A percentile compares a stretch with the other conserved stretches of the same genome.
phyloP scores from a whole-genome alignment of 2,113 vertebrate species.

The Lepus europaeus region DNA sequence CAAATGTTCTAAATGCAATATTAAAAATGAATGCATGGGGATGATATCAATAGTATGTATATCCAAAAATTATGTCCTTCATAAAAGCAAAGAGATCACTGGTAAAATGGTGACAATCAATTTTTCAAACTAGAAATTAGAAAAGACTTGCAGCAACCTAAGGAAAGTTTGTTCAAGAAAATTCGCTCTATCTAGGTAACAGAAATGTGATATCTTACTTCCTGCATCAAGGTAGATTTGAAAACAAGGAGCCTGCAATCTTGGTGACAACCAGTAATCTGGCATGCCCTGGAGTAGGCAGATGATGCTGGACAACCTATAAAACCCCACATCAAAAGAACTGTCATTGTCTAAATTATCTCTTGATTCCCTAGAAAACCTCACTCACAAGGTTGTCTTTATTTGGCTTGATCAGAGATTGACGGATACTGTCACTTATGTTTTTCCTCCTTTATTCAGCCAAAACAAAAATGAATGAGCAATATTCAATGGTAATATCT shows the following conservation, averaged over 20 bases:
- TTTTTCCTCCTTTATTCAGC: neutral
- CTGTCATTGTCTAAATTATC: neutral
- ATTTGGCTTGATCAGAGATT: neutral
- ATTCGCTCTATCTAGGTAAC: neutral
- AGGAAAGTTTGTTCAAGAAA: neutral
- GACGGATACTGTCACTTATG: neutral
- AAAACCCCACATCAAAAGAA: neutral
- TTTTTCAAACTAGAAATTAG: conserved; percentile 12
- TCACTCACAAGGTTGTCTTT: neutral
- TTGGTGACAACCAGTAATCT: neutral
- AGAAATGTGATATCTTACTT: neutral
- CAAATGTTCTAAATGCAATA: neutral
- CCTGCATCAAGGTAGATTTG: neutral
- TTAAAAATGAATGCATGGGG: conserved; percentile 11
- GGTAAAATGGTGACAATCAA: neutral
- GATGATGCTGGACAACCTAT: too few species aligned
- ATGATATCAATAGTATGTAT: neutral
- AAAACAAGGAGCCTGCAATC: neutral
- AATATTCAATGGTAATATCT: neutral
- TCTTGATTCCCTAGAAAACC: neutral
- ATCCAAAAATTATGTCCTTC: conserved; percentile 6
- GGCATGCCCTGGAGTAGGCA: neutral
- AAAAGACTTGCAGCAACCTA: neutral
- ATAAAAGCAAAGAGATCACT: neutral
- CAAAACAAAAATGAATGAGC: neutral